Base-by-base conservation (phyloP, 1,140 invertebrate genomes). In the Ceratoteleas bidentatus region DNA sequence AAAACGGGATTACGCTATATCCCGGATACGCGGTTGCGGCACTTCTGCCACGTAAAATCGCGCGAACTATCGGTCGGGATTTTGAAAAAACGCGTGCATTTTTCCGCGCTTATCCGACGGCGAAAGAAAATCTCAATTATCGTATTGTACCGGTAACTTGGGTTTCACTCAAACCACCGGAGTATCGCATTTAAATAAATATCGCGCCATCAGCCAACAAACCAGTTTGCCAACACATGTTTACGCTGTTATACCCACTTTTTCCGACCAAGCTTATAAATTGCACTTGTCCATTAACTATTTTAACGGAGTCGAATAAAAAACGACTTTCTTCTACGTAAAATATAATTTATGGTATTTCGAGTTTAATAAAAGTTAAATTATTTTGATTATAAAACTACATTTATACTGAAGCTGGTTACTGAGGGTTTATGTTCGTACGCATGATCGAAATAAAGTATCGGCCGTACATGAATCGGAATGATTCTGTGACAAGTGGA, bases 121-220 rank as follows among this genome's bases (percentile, higher is more conserved):
- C 38, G 40, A 72, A 56, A 2, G 38, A 62, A 73, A 73, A 62
- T 57, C 49, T 47, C 40, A 56, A 64, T 64, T 64, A 73, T 73
- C 60, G 53, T 61, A 74, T 74, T 74, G 65, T 74, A 13, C 53
- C 15, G 36, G 40, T 14, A 50, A 58, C 60, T 58, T 43, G 69
- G 47, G 52, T 65, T 74, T 50, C 61, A 13, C 15, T 13, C 60
- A 58, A 58, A 58, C 34, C 6, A 50, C 7, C 16, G 14, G 16
- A 14, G 61, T 58, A 74, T 65, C 58, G 54, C 36, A 56, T 74
- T 74, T 74, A 58, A 74, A 74, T 74, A 65, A 74, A 74, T 74
- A 58, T 65, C 58, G 6, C 69, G n/a, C 57, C 49, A 47, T 16
- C 16, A 33, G 45, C 53, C 15, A 40, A 32, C 58, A 74, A 74